phyloP scores from a whole-genome alignment of 2,113 vertebrate species.

The Macroglossus sobrinus region DNA sequence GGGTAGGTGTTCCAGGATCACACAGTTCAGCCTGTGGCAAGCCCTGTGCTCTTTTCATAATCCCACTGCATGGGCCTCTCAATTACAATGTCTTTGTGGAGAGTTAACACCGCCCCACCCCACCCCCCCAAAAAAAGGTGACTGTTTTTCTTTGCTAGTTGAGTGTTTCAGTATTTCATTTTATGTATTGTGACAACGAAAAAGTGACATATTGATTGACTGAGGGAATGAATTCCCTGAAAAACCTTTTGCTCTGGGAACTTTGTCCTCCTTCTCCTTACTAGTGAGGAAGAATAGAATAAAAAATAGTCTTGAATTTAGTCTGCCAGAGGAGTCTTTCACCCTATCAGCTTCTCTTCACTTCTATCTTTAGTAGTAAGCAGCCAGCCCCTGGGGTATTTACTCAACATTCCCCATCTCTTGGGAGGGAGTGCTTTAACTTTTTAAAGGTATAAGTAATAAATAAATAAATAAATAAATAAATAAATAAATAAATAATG shows the following conservation, averaged over 20 bases:
- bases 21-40: fast-evolving
- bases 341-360: neutral
- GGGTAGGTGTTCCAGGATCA: too few relatives aligned
- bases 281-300: neutral
- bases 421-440: neutral
- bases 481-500: too few relatives aligned
- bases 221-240: neutral
- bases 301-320: neutral
- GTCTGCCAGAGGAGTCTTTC: too few relatives aligned
- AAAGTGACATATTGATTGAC: neutral
- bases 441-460: neutral
- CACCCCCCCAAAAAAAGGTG: neutral
- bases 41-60: neutral
- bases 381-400: neutral
- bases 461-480: too few relatives aligned
- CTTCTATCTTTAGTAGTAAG: neutral
- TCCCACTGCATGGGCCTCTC: neutral
- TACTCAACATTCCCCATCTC: neutral
- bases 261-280: neutral
- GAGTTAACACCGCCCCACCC: neutral
- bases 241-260: neutral
- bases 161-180: neutral
- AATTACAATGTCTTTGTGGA: neutral
- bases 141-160: neutral
- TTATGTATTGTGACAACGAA: neutral